Evolutionary conservation across 2,888 invertebrate species (phyloP).

Genomic region (Lasioglossum morio): DNA sequence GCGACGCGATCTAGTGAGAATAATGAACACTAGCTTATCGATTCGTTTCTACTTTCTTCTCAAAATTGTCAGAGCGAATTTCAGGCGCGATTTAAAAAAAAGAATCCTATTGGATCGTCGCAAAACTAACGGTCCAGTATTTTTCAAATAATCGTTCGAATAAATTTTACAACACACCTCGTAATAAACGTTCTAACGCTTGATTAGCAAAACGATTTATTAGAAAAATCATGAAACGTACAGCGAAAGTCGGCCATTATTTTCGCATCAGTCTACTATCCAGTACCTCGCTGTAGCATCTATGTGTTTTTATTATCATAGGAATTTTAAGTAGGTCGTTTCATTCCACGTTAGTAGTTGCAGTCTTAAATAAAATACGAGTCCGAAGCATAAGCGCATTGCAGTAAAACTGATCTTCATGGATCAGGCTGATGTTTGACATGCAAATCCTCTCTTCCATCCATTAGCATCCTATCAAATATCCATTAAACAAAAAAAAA

Average conservation of each 20-base stretch:
- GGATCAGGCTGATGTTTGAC: too few relatives aligned
- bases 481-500: too few relatives aligned
- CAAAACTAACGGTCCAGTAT: too few relatives aligned
- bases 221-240: not conserved
- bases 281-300: too few relatives aligned
- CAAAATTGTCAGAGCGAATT: not conserved
- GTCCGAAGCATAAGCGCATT: not conserved
- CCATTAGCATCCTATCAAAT: too few relatives aligned
- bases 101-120: too few relatives aligned
- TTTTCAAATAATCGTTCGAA: too few relatives aligned
- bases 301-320: too few relatives aligned
- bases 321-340: not conserved
- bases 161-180: too few relatives aligned
- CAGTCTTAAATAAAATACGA: slow-evolving; percentile 1
- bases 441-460: too few relatives aligned
- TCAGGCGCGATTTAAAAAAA: not conserved
- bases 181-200: not conserved
- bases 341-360: not conserved
- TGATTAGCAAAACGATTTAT: not conserved
- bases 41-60: not conserved
- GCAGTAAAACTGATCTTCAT: not conserved
- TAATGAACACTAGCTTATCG: not conserved
- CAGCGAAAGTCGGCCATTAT: not conserved
- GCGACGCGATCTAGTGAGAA: not conserved
- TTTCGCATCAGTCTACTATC: too few relatives aligned